Evolutionary conservation across 2,888 invertebrate species (phyloP).

Genomic region (Rhodophaea formosa): DNA sequence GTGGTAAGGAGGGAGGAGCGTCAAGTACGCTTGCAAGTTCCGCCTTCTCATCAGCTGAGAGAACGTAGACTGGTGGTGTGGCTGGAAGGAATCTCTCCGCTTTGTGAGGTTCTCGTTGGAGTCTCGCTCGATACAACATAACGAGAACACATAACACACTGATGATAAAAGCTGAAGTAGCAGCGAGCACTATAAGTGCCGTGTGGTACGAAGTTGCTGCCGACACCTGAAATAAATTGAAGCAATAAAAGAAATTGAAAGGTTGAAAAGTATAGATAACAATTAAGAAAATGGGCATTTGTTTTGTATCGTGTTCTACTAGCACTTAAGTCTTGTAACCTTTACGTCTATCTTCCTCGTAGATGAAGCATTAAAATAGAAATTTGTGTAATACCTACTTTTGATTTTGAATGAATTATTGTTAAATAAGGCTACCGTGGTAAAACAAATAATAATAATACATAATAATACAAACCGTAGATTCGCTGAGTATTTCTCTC

Average conservation of each 20-base stretch:
- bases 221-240: slow-evolving; percentile 63
- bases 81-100: slow-evolving; percentile 83
- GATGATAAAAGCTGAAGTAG: slow-evolving; percentile 89
- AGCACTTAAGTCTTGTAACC: too few species aligned
- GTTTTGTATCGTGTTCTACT: too few species aligned
- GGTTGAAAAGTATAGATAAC: too few species aligned
- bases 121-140: slow-evolving; percentile 84
- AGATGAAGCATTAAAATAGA: too few species aligned
- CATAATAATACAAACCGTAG: slow-evolving; percentile 77
- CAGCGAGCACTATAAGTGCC: slow-evolving; percentile 88
- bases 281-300: too few species aligned
- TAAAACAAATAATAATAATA: too few species aligned
- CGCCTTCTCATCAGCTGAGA: slow-evolving; percentile 84
- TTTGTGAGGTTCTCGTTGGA: slow-evolving; percentile 76
- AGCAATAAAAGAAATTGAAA: too few species aligned
- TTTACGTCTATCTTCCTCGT: too few species aligned
- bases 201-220: slow-evolving; percentile 87
- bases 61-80: slow-evolving; percentile 85
- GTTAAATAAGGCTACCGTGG: too few species aligned
- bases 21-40: slow-evolving; percentile 71
- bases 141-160: slow-evolving; percentile 88
- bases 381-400: too few species aligned
- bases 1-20: slow-evolving; percentile 45
- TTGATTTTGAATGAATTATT: too few species aligned
- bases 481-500: slow-evolving; percentile 85